These are phyloP conservation scores for Myanophis thanlyinensis DNA, from an alignment of 2,113 vertebrate genomes.

Conservation along the genomic window DNA sequence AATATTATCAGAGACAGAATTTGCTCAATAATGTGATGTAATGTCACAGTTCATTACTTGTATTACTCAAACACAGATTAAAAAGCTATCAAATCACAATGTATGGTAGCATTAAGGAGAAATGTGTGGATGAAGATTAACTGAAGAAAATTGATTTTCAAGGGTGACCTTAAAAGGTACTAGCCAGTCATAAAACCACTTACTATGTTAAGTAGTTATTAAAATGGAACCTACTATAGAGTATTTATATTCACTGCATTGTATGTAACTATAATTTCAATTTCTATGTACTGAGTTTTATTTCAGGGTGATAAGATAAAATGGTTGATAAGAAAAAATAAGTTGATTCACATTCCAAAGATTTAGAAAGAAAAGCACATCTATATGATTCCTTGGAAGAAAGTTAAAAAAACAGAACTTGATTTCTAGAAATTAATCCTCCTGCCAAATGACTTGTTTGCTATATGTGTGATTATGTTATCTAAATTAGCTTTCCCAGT, in stretches of 20 bases:
- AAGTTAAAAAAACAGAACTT: neutral
- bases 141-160: neutral
- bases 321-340: neutral
- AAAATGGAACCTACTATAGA: neutral
- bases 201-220: neutral
- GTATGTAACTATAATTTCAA: neutral
- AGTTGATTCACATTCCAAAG: neutral
- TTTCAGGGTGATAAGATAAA: neutral
- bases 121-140: neutral
- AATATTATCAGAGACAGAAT: neutral
- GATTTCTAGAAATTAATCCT: neutral
- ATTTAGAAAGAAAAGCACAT: neutral
- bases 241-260: neutral
- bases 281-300: neutral
- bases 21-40: neutral
- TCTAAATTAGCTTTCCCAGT: neutral
- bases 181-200: neutral
- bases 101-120: neutral
- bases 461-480: neutral
- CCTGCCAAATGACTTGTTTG: neutral
- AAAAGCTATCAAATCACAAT: neutral
- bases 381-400: slow-evolving; percentile 6
- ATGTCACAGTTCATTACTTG: neutral
- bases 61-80: neutral
- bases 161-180: neutral